Evolutionary conservation across 2,888 invertebrate species (phyloP).

Genomic region (Drosophila ezoana): DNA sequence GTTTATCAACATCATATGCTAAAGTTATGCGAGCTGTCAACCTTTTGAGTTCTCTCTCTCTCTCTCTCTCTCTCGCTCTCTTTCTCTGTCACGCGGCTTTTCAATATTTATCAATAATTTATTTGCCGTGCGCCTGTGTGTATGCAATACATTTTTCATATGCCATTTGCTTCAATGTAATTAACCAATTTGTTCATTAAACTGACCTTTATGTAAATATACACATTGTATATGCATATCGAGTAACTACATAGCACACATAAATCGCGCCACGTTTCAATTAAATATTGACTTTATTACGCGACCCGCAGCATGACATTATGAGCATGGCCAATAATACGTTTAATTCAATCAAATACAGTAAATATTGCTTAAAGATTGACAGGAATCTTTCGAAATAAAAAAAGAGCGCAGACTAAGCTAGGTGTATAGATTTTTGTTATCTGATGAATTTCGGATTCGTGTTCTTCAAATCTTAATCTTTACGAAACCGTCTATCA

Average conservation of each 20-base stretch:
- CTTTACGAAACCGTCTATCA: too few relatives aligned
- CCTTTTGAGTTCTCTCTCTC: conserved; percentile 18
- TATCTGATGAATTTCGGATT: too few relatives aligned
- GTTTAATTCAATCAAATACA: conserved; percentile 49
- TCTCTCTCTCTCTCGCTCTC: neutral
- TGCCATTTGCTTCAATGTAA: conserved; percentile 46
- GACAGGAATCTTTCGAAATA: neutral
- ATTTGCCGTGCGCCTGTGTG: conserved; percentile 26
- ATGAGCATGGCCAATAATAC: conserved; percentile 30
- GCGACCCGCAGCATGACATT: conserved; percentile 46
- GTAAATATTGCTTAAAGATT: conserved; percentile 18
- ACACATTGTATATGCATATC: neutral
- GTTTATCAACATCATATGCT: conserved; percentile 54
- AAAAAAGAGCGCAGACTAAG: too few relatives aligned
- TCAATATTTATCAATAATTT: conserved; percentile 43
- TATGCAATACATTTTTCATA: conserved; percentile 39
- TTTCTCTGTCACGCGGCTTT: conserved; percentile 16
- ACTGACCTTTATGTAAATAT: conserved; percentile 65
- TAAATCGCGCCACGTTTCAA: conserved; percentile 68
- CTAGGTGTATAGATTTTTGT: too few relatives aligned
- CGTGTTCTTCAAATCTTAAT: too few relatives aligned
- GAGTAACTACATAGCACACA: conserved; percentile 15
- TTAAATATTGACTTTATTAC: conserved; percentile 73
- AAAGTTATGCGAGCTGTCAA: conserved; percentile 40
- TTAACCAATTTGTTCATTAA: conserved; percentile 79